Base-by-base conservation (phyloP, 1,140 invertebrate species). In the Limonius californicus region DNA sequence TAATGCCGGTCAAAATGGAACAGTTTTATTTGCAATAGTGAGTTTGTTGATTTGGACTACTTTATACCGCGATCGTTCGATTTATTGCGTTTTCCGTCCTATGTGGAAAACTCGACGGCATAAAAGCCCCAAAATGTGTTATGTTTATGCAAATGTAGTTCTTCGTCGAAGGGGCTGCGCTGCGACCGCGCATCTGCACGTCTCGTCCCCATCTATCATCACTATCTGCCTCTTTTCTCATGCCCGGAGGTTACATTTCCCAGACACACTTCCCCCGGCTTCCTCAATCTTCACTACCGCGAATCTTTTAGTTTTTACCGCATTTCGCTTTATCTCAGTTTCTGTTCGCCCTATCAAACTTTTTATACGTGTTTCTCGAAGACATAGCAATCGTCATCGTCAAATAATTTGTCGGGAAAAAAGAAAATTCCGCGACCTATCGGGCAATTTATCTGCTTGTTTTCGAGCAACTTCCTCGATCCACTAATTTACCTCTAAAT, bases 1-100 rank as follows among this genome's bases (percentile, higher is more conserved):
- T 56, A 62, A 62, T 62, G 61, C 50, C 42, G 62, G 62, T 62
- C 54, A 50, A 50, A 50, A 50, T 50, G 18, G 45, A 50, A 50
- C 45, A 50, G 12, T 21, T 18, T 19, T 9, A 19, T 50, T 50
- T 18, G 14, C 16, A 50, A 18, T 50, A 8, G 16, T 14, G 45
- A 50, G 9, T 18, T 45, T 21, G 16, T 50, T 50, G 15, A 50
- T 50, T 50, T 50, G 15, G 16, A 14, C 35, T 39, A 39, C 35
- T 39, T 39, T 12, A 11, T 11, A 2, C n/a, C 8, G 35, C 8
- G 35, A 39, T 39, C 35, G 35, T 39, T 39, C 35, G 35, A 39
- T 39, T 39, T 39, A 39, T 39, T 39, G 35, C n/a, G n/a, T 39
- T 39, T 39, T 39, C n/a, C 35, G 35, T 12, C 8, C 35, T 7